A percentile compares a stretch with the other conserved stretches of the same genome.
Conservation (phyloP, 1,140 invertebrate species). For the Pseudomyrmex gracilis region DNA sequence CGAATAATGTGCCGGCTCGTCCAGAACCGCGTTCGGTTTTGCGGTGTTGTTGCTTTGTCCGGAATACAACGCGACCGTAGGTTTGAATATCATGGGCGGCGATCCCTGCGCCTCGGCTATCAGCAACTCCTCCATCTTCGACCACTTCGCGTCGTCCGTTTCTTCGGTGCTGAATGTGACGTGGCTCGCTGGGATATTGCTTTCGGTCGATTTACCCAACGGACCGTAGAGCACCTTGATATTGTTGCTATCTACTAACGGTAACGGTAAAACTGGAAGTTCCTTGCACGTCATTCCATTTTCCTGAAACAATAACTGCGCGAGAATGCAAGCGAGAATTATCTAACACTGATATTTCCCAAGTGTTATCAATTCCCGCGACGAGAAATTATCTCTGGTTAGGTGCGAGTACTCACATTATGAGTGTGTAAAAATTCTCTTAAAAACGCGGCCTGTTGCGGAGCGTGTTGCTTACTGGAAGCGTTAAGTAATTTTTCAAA, state of each 20-base stretch:
- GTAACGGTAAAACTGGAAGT: constrained; percentile 89
- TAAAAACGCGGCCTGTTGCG: constrained; percentile 94
- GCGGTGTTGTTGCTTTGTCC: constrained; percentile 88
- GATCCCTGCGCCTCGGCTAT: constrained; percentile 89
- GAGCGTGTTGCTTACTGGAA: constrained; percentile 90
- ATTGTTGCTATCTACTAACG: constrained; percentile 88
- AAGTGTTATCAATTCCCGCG: not conserved
- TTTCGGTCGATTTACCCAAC: constrained; percentile 77
- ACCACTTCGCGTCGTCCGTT: constrained; percentile 86
- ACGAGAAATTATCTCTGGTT: not conserved
- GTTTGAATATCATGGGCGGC: constrained; percentile 92
- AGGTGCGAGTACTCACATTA: constrained; percentile 87
- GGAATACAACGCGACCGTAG: constrained; percentile 90
- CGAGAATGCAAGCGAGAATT: constrained; percentile 8
- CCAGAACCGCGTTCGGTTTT: constrained; percentile 90
- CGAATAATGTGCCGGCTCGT: constrained; percentile 93
- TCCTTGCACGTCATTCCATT: constrained; percentile 83
- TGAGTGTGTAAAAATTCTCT: constrained; percentile 95
- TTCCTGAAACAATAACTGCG: constrained; percentile 84
- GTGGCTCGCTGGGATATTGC: constrained; percentile 75
- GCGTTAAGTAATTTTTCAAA: constrained; percentile 92
- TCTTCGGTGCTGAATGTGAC: constrained; percentile 80
- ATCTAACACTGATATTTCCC: not conserved
- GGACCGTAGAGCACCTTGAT: constrained; percentile 89
- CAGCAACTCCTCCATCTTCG: constrained; percentile 92